Evolutionary conservation across 2,888 invertebrate genomes (phyloP).

Genomic region (Listrodromus nycthemerus): DNA sequence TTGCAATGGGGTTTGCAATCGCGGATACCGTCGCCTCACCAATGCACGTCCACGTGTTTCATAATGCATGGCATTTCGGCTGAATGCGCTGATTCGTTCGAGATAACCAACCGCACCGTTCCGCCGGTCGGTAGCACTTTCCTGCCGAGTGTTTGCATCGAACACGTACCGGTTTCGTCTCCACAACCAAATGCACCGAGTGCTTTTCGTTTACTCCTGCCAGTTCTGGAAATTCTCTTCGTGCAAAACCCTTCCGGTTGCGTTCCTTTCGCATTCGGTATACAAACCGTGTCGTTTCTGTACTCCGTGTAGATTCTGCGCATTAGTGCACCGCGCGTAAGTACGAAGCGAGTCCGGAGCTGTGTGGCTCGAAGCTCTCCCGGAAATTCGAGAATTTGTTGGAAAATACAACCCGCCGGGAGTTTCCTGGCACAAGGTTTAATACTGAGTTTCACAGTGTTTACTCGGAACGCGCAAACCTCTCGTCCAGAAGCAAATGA

Average conservation of each 20-base stretch:
- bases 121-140: background rate
- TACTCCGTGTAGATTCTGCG: background rate
- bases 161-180: background rate
- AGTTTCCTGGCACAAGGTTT: constrained; percentile 17
- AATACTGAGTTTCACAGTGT: constrained; percentile 34
- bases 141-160: constrained; percentile 4
- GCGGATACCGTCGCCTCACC: background rate
- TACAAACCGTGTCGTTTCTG: background rate
- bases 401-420: constrained; percentile 18
- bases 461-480: constrained; percentile 23
- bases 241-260: background rate
- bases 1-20: background rate
- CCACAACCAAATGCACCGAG: background rate
- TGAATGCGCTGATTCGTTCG: constrained; percentile 1
- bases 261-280: background rate
- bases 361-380: constrained; percentile 9
- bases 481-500: background rate
- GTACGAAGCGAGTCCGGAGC: background rate
- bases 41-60: background rate
- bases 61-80: background rate
- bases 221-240: background rate
- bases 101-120: constrained; percentile 1
- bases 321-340: background rate
- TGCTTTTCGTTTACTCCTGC: background rate
- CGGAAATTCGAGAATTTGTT: constrained; percentile 25